Base-by-base conservation (phyloP, 2,888 invertebrate genomes). In the Eurois occulta region DNA sequence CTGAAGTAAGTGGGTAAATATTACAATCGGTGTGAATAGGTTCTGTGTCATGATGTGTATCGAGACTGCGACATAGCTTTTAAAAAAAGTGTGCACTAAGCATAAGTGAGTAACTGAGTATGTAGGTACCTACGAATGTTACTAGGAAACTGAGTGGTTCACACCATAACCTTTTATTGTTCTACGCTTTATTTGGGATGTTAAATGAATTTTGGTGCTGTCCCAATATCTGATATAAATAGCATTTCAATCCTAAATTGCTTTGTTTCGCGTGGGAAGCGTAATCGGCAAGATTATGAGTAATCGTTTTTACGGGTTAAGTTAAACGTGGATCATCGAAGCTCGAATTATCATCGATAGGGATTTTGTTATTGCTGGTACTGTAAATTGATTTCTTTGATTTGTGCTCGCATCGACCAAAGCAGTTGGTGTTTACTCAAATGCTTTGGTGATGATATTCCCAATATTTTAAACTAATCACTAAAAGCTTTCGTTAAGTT, bases 11-110 rank as follows among this genome's bases (percentile, higher is more conserved):
- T 84, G 52, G 73, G 75, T 84, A 83, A 84, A 81, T 85, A 85
- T 79, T 77, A 83, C 75, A 77, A 67, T 71, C 75, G 71, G 81
- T 87, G 88, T 73, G 85, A 87, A 84, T 81, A 81, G 75, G 62
- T 77, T 70, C 65, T 70, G 70, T 48, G 35, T 2, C 62, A 64
- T 68, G 77, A 76, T 81, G 67, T 76, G 38, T 78, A 85, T 82
- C 72, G 70, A 46, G 32, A 58, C 52, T 77, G 46, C 77, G 46
- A 75, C 71, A 85, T 55, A 81, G 24, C 32, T 55, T 75, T 55
- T 24, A 48, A 62, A 85, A 84, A 85, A 87, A 77, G 69, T 87
- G 72, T 70, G 60, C 67, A 38, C 67, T 32, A n/a, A 69, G 60
- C 55, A 2, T 62, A 62, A 48, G 11, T 62, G n/a, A 60, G 4